Evolutionary conservation across 2,797 vertebrate genomes (phyloP).

Genomic region (Sebastolobus altivelis): DNA sequence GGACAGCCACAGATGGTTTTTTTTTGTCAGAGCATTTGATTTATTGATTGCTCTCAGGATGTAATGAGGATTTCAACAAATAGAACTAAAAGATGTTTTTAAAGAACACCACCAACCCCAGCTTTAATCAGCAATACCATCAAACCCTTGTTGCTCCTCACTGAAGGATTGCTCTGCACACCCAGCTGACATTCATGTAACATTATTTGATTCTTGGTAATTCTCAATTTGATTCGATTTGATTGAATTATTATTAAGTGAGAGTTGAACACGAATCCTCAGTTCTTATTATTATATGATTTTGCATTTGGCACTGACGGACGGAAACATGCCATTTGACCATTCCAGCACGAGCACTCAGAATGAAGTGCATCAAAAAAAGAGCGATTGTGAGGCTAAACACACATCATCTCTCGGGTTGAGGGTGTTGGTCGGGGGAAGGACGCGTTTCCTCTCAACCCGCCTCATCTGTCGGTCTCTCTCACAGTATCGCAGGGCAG

Average conservation of each 20-base stretch:
- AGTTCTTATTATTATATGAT: no score
- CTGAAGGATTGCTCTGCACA: slow-evolving; percentile 10
- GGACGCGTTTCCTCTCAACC: slow-evolving; percentile 14
- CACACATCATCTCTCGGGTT: neutral
- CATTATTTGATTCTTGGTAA: neutral
- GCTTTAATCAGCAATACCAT: no score
- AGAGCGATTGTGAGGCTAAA: neutral
- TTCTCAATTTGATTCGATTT: neutral
- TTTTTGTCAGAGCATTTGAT: no score
- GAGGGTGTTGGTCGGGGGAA: neutral
- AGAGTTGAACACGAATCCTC: neutral
- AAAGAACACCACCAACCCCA: no score
- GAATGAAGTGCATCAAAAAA: neutral
- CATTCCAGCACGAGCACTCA: neutral
- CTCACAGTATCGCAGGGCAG: slow-evolving; percentile 6
- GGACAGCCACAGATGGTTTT: no score
- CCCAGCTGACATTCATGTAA: neutral
- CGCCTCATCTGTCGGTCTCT: slow-evolving; percentile 7
- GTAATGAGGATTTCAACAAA: no score
- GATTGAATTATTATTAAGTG: neutral
- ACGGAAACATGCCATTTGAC: neutral
- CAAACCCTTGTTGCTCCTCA: no score
- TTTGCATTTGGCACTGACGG: neutral
- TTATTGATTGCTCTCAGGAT: no score
- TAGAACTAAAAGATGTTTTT: no score